phyloP scores from a whole-genome alignment of 2,888 invertebrate genomes.

The Yponomeuta evonymella region DNA sequence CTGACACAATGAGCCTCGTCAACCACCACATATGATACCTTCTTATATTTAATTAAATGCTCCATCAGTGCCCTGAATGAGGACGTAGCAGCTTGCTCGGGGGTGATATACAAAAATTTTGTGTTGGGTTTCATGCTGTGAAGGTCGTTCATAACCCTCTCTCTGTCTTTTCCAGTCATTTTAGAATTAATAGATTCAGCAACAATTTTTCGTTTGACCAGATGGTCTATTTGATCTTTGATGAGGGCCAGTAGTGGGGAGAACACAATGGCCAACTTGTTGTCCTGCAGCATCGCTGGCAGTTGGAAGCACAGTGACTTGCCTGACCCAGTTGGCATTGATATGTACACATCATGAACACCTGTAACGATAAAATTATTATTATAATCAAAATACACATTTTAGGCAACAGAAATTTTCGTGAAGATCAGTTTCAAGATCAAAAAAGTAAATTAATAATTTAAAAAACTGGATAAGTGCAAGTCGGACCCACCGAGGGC shows the following conservation, averaged over 20 bases:
- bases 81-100: conserved; percentile 93
- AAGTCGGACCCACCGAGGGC: too few species aligned
- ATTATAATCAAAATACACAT: too few species aligned
- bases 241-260: conserved; percentile 97
- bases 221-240: conserved; percentile 95
- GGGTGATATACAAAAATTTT: conserved; percentile 95
- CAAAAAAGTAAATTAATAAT: too few species aligned
- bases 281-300: conserved; percentile 89
- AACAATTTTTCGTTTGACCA: conserved; percentile 83
- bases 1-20: conserved; percentile 99
- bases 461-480: too few species aligned
- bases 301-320: conserved; percentile 98
- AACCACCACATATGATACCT: conserved; percentile 92
- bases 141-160: conserved; percentile 86
- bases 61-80: conserved; percentile 82
- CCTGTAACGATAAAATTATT: conserved; percentile 67
- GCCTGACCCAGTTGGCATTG: conserved; percentile 99
- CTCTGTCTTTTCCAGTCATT: conserved; percentile 85
- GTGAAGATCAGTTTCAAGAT: too few species aligned
- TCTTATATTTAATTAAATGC: conserved; percentile 82
- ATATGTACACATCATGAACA: conserved; percentile 93
- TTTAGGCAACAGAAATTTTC: too few species aligned
- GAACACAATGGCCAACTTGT: conserved; percentile 93
- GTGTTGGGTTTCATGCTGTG: conserved; percentile 83
- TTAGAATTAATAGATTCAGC: conserved; percentile 96